A percentile compares a stretch with the other conserved stretches of the same genome.
Conservation (phyloP, 2,888 invertebrate genomes). For the Zele albiditarsus region DNA sequence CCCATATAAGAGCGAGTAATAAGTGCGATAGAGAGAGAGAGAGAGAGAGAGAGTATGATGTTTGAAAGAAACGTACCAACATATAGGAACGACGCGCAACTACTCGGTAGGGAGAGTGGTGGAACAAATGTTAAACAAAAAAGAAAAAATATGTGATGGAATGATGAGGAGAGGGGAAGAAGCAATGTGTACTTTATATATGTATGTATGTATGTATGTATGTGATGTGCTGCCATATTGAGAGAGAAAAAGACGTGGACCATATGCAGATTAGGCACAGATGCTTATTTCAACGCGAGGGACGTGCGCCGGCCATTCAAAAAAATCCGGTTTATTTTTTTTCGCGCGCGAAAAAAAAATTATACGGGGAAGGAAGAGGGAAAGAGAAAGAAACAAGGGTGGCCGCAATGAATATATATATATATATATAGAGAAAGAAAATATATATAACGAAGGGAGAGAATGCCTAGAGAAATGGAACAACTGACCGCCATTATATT, state of each 20-base stretch:
- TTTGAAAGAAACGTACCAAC: neutral
- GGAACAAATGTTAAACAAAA: constrained; percentile 55
- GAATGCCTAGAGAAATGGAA: constrained; percentile 42
- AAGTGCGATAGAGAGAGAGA: constrained; percentile 19
- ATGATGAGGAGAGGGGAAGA: constrained; percentile 26
- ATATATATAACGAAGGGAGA: neutral
- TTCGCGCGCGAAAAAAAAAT: constrained; percentile 44
- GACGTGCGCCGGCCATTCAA: constrained; percentile 55
- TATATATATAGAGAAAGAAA: constrained; percentile 12
- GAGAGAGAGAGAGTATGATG: constrained; percentile 26
- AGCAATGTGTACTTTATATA: constrained; percentile 4
- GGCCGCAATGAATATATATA: constrained; percentile 19
- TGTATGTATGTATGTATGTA: neutral
- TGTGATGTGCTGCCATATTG: neutral
- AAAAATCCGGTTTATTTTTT: constrained; percentile 64
- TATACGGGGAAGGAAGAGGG: constrained; percentile 44
- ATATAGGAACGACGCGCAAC: constrained; percentile 10
- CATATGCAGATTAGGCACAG: constrained; percentile 72
- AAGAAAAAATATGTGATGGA: constrained; percentile 45
- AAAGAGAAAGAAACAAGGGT: constrained; percentile 29
- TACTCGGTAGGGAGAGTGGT: constrained; percentile 1
- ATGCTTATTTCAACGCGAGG: constrained; percentile 60
- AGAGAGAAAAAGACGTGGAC: constrained; percentile 54
- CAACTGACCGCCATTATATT: constrained; percentile 32
- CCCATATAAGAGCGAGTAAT: constrained; percentile 15